Evolutionary conservation across 2,113 vertebrate species (phyloP).

Genomic region (Scalopus aquaticus): DNA sequence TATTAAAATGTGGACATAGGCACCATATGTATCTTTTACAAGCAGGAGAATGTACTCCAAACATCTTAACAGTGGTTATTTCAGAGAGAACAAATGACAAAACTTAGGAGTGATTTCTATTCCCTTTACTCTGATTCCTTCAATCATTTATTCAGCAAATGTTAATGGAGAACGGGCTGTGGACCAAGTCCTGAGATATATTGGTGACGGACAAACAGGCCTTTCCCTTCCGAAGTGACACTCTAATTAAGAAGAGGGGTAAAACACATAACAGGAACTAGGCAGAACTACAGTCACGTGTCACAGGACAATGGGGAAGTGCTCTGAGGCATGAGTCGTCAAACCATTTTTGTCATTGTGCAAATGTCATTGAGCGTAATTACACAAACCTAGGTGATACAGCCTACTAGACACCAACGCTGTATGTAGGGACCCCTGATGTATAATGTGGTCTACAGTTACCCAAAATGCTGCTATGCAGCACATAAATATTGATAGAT

Average conservation of each 20-base stretch:
- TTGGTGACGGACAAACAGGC: background rate
- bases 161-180: background rate
- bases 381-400: background rate
- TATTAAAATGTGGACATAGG: background rate
- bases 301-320: background rate
- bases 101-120: background rate
- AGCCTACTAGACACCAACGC: background rate
- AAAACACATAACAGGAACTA: background rate
- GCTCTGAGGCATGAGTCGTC: background rate
- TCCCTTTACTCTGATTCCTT: background rate
- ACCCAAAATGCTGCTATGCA: background rate
- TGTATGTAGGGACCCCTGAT: background rate
- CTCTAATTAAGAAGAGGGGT: background rate
- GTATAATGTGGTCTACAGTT: no score
- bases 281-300: background rate
- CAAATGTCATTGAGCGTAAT: background rate
- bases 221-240: background rate
- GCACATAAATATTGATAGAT: background rate
- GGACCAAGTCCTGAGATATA: background rate
- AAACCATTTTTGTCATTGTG: background rate
- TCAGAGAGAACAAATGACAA: background rate
- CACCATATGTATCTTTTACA: background rate
- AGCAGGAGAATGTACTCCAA: background rate
- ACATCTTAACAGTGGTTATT: background rate
- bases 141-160: background rate